A percentile compares a stretch with the other conserved stretches of the same genome.
These are phyloP conservation scores for Percina caprodes DNA, from an alignment of 2,113 vertebrate species.

Conservation along the genomic window DNA sequence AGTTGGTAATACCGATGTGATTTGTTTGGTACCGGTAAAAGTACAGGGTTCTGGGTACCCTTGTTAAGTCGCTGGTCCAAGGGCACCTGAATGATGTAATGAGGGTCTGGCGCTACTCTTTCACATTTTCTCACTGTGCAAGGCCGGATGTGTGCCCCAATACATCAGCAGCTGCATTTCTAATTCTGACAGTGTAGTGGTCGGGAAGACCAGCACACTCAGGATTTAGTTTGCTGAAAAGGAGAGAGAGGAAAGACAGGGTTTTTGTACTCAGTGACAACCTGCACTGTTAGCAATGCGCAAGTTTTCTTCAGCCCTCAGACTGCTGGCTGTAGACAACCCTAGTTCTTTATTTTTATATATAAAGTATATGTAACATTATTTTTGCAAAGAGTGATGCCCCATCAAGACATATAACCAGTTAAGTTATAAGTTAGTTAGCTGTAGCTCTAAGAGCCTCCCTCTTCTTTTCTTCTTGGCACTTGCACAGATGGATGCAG, in stretches of 20 bases:
- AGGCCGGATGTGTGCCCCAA: not conserved
- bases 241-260: not conserved
- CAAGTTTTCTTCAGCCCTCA: constrained; percentile 17
- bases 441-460: constrained; percentile 11
- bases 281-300: constrained; percentile 20
- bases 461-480: constrained; percentile 2
- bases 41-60: too few species aligned
- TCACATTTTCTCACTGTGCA: constrained; percentile 18
- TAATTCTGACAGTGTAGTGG: constrained; percentile 39
- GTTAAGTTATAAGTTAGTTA: too few species aligned
- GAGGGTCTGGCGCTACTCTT: constrained; percentile 38
- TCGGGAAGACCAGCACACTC: constrained; percentile 44
- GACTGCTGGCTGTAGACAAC: constrained; percentile 4
- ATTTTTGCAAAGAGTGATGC: too few species aligned
- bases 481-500: constrained; percentile 37
- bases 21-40: too few species aligned
- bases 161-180: constrained; percentile 40
- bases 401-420: too few species aligned
- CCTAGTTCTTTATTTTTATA: too few species aligned
- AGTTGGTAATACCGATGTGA: too few species aligned
- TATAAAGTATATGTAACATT: too few species aligned
- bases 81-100: constrained; percentile 34
- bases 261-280: constrained; percentile 3
- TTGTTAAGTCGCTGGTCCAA: constrained; percentile 47
- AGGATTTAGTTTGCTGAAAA: constrained; percentile 37